Conservation (phyloP, 1,140 invertebrate genomes). For the Drosophila orena region DNA sequence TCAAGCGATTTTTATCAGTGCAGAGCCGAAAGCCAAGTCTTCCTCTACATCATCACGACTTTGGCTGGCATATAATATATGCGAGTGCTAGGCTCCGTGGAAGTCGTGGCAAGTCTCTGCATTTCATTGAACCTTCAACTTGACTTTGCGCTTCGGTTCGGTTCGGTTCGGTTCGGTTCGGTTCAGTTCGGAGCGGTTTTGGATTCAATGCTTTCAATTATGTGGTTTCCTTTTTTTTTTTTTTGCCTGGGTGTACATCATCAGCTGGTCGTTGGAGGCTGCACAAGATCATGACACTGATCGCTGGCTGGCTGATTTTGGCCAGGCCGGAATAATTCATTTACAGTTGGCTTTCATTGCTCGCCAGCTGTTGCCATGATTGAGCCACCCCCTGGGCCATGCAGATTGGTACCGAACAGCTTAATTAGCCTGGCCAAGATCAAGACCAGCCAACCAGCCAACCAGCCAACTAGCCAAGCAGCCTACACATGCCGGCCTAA, state of each 20-base stretch:
- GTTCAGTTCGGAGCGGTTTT: conserved; percentile 3
- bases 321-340: conserved; percentile 54
- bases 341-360: conserved; percentile 46
- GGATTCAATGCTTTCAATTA: conserved; percentile 71
- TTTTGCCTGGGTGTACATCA: conserved; percentile 16
- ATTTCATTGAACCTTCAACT: conserved; percentile 83
- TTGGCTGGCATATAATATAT: conserved; percentile 75
- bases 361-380: conserved; percentile 55
- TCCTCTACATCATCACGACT: conserved; percentile 78
- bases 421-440: conserved; percentile 62
- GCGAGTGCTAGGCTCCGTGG: conserved; percentile 55
- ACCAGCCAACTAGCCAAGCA: conserved; percentile 20
- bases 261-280: conserved; percentile 28
- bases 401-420: conserved; percentile 62
- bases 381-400: conserved; percentile 57
- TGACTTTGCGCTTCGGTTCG: conserved; percentile 57
- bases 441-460: conserved; percentile 40
- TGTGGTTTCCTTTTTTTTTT: conserved; percentile 26
- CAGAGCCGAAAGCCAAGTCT: conserved; percentile 37
- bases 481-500: conserved; percentile 58
- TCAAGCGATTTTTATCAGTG: conserved; percentile 18
- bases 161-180: background rate
- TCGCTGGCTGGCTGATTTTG: conserved; percentile 56
- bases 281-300: conserved; percentile 79
- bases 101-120: conserved; percentile 63